These are phyloP conservation scores for Drosophila rufa DNA, from an alignment of 1,140 invertebrate genomes.

Conservation along the genomic window DNA sequence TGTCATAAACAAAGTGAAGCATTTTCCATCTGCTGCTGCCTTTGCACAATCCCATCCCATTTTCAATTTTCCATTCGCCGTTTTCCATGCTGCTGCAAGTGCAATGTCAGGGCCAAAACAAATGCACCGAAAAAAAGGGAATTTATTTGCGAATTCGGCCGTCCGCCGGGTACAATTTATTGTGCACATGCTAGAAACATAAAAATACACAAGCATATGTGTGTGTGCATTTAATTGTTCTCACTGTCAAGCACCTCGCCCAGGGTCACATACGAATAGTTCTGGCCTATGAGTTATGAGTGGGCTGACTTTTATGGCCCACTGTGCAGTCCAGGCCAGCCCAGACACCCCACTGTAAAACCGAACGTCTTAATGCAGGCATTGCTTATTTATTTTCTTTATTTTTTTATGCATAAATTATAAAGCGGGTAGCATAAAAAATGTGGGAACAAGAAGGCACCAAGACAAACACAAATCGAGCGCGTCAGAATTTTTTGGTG, in stretches of 20 bases:
- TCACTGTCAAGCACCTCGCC: slow-evolving; percentile 72
- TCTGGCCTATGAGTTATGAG: slow-evolving; percentile 69
- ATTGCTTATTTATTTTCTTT: slow-evolving; percentile 48
- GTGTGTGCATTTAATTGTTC: slow-evolving; percentile 47
- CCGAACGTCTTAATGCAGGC: slow-evolving; percentile 55
- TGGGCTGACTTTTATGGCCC: slow-evolving; percentile 68
- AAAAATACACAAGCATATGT: slow-evolving; percentile 53
- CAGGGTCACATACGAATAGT: slow-evolving; percentile 74
- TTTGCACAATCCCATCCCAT: slow-evolving; percentile 17
- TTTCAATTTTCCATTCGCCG: slow-evolving; percentile 23
- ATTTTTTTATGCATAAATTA: slow-evolving; percentile 66
- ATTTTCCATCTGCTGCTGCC: slow-evolving; percentile 26
- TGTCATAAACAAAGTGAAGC: slow-evolving; percentile 56
- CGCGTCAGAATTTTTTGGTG: slow-evolving; percentile 65
- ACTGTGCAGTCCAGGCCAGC: slow-evolving; percentile 51
- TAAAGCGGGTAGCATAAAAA: slow-evolving; percentile 71
- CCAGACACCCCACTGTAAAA: slow-evolving; percentile 36
- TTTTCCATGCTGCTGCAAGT: slow-evolving; percentile 45
- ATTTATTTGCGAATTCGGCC: slow-evolving; percentile 54
- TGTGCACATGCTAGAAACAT: slow-evolving; percentile 73
- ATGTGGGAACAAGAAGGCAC: slow-evolving; percentile 22
- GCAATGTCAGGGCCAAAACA: slow-evolving; percentile 72
- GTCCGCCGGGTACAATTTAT: slow-evolving; percentile 44
- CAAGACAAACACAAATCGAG: slow-evolving; percentile 55
- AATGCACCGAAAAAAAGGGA: slow-evolving; percentile 45